Evolutionary conservation across 2,888 invertebrate species (phyloP).

Genomic region (Phyllotreta cruciferae): DNA sequence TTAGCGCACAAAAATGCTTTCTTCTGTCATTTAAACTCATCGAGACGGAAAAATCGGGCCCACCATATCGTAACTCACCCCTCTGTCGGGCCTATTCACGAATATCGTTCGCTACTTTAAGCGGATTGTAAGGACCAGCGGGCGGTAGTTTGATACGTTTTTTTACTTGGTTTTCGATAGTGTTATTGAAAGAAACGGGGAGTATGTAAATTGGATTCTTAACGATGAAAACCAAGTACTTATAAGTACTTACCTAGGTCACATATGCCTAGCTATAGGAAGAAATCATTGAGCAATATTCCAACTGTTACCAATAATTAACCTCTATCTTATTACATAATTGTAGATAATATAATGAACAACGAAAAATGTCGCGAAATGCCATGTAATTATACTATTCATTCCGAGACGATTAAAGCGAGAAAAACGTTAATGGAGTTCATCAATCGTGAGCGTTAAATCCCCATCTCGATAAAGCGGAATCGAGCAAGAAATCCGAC

Average conservation of each 20-base stretch:
- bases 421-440: constrained; percentile 17
- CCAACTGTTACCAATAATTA: no score
- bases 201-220: neutral
- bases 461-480: constrained; percentile 9
- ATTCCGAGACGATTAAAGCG: no score
- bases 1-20: constrained; percentile 30
- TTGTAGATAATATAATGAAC: no score
- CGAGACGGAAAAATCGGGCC: constrained; percentile 44
- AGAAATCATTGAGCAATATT: no score
- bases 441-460: constrained; percentile 18
- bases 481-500: constrained; percentile 12
- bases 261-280: no score
- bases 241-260: neutral
- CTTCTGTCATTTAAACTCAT: constrained; percentile 33
- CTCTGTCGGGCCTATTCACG: constrained; percentile 35
- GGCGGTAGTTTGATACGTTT: constrained; percentile 38
- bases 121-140: constrained; percentile 31
- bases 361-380: no score
- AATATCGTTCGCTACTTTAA: constrained; percentile 30
- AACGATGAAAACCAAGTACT: neutral
- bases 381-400: no score
- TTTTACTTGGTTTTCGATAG: constrained; percentile 12
- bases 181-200: constrained; percentile 8
- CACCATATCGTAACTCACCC: constrained; percentile 40
- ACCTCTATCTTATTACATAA: no score